Evolutionary conservation across 2,888 invertebrate species (phyloP).

Genomic region (Pristionchus fissidentatus): DNA sequence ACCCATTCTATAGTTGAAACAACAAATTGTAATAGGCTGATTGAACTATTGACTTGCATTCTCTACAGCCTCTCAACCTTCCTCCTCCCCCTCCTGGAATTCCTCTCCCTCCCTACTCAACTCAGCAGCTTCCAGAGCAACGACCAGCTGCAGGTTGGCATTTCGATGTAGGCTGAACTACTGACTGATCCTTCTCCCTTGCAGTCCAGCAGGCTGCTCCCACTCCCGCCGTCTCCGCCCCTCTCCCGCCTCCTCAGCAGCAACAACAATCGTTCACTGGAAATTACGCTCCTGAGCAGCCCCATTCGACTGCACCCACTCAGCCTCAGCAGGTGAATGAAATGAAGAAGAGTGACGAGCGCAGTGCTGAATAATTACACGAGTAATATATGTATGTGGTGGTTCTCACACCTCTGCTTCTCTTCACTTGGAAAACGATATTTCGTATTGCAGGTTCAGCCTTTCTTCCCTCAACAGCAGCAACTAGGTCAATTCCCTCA

Average conservation of each 20-base stretch:
- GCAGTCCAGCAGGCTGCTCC: background rate
- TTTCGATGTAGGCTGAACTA: no score
- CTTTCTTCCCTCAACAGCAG: slow-evolving; percentile 48
- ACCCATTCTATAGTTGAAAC: no score
- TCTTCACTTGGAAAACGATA: background rate
- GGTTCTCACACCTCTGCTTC: no score
- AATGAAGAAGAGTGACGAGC: slow-evolving; percentile 1
- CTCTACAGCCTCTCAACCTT: slow-evolving; percentile 12
- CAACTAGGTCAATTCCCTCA: slow-evolving; percentile 46
- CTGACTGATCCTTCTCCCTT: background rate
- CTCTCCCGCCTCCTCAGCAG: slow-evolving; percentile 36
- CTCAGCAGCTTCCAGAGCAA: background rate
- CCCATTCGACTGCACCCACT: background rate
- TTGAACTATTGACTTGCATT: background rate
- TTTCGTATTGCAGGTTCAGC: background rate
- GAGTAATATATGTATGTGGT: no score
- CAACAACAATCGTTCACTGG: slow-evolving; percentile 46
- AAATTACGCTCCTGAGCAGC: slow-evolving; percentile 25
- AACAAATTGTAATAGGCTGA: no score
- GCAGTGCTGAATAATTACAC: background rate
- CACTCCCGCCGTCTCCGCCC: background rate
- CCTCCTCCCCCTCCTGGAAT: slow-evolving; percentile 40
- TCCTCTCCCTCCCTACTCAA: slow-evolving; percentile 38
- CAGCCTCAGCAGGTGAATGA: slow-evolving; percentile 30
- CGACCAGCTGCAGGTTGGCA: background rate